Conservation (phyloP, 1,140 invertebrate genomes). For the Leptopilina clavipes region DNA sequence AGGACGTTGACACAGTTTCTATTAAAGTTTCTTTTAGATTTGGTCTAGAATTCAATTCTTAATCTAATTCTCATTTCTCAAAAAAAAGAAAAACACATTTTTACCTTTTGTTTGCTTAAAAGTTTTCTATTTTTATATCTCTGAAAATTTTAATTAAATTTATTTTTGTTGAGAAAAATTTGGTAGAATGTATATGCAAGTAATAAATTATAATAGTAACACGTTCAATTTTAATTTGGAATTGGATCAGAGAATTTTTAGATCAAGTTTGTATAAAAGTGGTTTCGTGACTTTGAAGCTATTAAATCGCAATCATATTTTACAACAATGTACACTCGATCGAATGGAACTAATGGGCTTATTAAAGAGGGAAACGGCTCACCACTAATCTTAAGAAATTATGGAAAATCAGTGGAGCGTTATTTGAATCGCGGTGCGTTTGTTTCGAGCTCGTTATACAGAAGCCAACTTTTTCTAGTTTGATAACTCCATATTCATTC, state of each 20-base stretch:
- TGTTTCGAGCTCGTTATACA: not conserved
- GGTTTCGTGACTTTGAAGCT: constrained; percentile 10
- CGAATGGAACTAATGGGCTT: constrained; percentile 20
- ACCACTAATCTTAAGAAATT: constrained; percentile 22
- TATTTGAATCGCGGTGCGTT: not conserved
- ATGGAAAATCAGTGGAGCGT: constrained; percentile 24
- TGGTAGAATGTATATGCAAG: no score
- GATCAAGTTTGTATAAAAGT: constrained; percentile 13
- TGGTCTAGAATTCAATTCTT: not conserved
- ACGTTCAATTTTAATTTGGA: constrained; percentile 1
- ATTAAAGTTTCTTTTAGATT: not conserved
- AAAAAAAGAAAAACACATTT: no score
- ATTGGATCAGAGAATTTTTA: constrained; percentile 20
- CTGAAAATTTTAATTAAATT: no score
- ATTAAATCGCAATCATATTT: constrained; percentile 5
- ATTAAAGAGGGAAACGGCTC: constrained; percentile 21
- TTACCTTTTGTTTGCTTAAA: no score
- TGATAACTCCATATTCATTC: not conserved
- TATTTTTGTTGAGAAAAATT: no score
- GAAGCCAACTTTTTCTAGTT: not conserved
- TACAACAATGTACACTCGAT: constrained; percentile 20
- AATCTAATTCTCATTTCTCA: no score
- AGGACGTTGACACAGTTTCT: constrained; percentile 17
- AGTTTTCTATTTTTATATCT: no score
- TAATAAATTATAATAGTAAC: not conserved